Conservation (phyloP, 1,140 invertebrate species). For the Trialeurodes vaporariorum region DNA sequence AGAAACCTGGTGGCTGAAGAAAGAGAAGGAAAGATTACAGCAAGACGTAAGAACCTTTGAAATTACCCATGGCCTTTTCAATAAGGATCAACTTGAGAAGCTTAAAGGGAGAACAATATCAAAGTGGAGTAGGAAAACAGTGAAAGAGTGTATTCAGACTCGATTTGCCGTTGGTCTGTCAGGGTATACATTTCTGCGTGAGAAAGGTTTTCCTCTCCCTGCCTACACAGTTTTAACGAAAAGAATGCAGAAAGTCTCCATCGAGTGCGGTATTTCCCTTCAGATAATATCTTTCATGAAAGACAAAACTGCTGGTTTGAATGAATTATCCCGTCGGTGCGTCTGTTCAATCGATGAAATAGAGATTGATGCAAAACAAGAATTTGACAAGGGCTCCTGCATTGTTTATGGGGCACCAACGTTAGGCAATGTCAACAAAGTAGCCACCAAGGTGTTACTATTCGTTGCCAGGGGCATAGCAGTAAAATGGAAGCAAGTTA, state of each 20-base stretch:
- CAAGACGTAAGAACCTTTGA: too few relatives aligned
- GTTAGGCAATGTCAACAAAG: not conserved
- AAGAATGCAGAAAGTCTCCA: not conserved
- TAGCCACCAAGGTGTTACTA: not conserved
- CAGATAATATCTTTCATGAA: not conserved
- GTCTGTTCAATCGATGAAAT: constrained; percentile 2
- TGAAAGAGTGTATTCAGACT: constrained; percentile 3
- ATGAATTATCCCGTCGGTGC: not conserved
- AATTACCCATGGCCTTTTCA: too few relatives aligned
- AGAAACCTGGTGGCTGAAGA: too few relatives aligned
- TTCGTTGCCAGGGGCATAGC: not conserved
- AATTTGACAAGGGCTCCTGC: not conserved
- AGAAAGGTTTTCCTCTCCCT: constrained; percentile 7
- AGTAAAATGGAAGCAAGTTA: not conserved
- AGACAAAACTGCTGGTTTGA: not conserved
- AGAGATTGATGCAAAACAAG: not conserved
- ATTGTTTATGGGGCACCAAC: not conserved
- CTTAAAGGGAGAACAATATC: too few relatives aligned
- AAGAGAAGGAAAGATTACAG: too few relatives aligned
- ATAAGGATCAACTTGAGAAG: too few relatives aligned
- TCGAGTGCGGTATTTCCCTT: constrained; percentile 6
- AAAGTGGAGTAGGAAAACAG: constrained; percentile 8
- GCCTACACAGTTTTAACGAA: constrained; percentile 8
- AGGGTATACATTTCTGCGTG: constrained; percentile 8
- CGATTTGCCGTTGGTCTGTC: constrained; percentile 9